Evolutionary conservation across 53 echinoderm and acorn worm species (phyloP).

Genomic region (Pentamera pediparva): DNA sequence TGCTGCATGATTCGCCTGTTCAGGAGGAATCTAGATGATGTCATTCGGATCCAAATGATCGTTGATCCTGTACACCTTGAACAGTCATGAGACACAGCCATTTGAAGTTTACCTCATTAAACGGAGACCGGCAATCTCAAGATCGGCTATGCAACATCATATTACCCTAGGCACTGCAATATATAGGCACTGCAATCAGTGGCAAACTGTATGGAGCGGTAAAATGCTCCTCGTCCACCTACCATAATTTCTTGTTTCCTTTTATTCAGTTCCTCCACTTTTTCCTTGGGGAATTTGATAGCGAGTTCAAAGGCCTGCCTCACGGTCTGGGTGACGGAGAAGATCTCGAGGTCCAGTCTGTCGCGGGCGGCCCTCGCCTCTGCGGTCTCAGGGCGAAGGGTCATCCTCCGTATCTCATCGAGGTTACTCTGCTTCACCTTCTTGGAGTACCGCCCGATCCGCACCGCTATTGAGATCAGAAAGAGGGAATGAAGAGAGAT

Average conservation of each 20-base stretch:
- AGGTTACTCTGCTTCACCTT: slow-evolving; percentile 83
- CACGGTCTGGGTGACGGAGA: slow-evolving; percentile 80
- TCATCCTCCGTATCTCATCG: slow-evolving; percentile 80
- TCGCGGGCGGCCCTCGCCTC: slow-evolving; percentile 84
- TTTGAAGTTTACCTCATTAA: too few relatives aligned
- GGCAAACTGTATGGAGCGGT: too few relatives aligned
- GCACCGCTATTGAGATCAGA: slow-evolving; percentile 53
- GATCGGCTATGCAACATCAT: too few relatives aligned
- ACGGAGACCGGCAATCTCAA: too few relatives aligned
- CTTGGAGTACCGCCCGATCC: slow-evolving; percentile 97
- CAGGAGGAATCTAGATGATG: too few relatives aligned
- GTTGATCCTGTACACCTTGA: too few relatives aligned
- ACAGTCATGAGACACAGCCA: too few relatives aligned
- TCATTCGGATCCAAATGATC: too few relatives aligned
- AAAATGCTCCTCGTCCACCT: slow-evolving; percentile 9
- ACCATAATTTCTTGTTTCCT: slow-evolving; percentile 68
- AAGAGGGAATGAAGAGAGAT: too few relatives aligned
- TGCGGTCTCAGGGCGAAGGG: slow-evolving; percentile 74
- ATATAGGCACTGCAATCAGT: too few relatives aligned
- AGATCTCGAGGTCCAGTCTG: slow-evolving; percentile 80
- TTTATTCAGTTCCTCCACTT: slow-evolving; percentile 46
- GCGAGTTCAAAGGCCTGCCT: slow-evolving; percentile 69
- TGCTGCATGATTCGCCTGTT: too few relatives aligned
- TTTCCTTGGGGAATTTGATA: slow-evolving; percentile 57
- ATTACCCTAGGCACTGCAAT: too few relatives aligned